Evolutionary conservation across 2,888 invertebrate genomes (phyloP).

Genomic region (Megalurothrips usitatus): DNA sequence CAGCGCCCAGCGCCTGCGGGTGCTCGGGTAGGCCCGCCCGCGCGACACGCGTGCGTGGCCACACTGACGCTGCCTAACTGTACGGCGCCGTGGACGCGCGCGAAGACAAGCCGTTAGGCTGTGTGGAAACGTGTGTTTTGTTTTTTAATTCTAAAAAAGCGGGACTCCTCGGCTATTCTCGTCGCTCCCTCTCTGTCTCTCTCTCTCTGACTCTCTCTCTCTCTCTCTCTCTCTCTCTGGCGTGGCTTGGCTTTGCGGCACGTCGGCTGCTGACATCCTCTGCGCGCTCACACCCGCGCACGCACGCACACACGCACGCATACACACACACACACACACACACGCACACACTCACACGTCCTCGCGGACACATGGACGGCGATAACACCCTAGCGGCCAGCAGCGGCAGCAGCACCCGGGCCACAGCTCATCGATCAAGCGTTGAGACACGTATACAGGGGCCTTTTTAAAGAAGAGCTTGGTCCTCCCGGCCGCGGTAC

Average conservation of each 20-base stretch:
- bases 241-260: neutral
- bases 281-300: neutral
- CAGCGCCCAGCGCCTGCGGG: too few species aligned
- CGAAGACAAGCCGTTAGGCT: too few species aligned
- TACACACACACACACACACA: neutral
- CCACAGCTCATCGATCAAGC: slow-evolving; percentile 3
- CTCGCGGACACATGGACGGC: neutral
- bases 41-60: too few species aligned
- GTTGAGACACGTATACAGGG: slow-evolving; percentile 8
- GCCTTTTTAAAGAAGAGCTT: slow-evolving; percentile 6
- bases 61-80: too few species aligned
- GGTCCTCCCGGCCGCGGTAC: neutral
- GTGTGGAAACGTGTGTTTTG: too few species aligned
- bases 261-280: neutral
- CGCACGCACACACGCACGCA: neutral
- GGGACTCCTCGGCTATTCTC: too few species aligned
- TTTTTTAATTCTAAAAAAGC: too few species aligned
- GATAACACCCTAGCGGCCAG: neutral
- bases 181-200: too few species aligned
- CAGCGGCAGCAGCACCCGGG: neutral
- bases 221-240: too few species aligned
- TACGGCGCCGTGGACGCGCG: too few species aligned
- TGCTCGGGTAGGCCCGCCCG: too few species aligned
- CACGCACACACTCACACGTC: neutral
- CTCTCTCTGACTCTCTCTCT: too few species aligned